A percentile compares a stretch with the other conserved stretches of the same genome.
phyloP scores from a whole-genome alignment of 2,888 invertebrate species.

The Lamproptera curius region DNA sequence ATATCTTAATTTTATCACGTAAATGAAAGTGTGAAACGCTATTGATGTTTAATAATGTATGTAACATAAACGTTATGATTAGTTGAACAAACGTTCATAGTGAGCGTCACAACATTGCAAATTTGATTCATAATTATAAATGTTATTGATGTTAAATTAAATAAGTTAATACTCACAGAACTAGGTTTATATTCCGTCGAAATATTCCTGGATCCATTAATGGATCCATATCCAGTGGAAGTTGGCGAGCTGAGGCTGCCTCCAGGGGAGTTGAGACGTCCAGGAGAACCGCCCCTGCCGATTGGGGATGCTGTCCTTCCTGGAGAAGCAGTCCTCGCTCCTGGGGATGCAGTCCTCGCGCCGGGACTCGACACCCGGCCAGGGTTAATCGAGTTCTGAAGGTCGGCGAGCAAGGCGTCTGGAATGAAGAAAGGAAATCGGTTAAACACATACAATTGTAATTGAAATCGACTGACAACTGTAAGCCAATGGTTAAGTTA shows the following conservation, averaged over 20 bases:
- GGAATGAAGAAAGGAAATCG: too few relatives aligned
- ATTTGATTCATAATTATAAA: too few relatives aligned
- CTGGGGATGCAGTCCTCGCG: constrained; percentile 62
- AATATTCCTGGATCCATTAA: constrained; percentile 82
- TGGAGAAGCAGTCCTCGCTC: constrained; percentile 69
- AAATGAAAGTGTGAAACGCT: too few relatives aligned
- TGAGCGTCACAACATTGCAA: too few relatives aligned
- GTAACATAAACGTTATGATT: too few relatives aligned
- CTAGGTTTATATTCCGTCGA: constrained; percentile 73
- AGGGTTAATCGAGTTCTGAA: constrained; percentile 92
- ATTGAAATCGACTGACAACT: not conserved
- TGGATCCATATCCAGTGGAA: constrained; percentile 87
- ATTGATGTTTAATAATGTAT: too few relatives aligned
- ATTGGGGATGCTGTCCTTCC: constrained; percentile 57
- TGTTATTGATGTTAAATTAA: too few relatives aligned
- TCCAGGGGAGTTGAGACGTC: constrained; percentile 65
- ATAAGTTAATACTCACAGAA: constrained; percentile 81
- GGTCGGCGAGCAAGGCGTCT: constrained; percentile 97
- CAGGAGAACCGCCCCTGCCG: constrained; percentile 71
- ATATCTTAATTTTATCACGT: too few relatives aligned
- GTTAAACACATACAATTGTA: too few relatives aligned
- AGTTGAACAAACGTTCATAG: too few relatives aligned
- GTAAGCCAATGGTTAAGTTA: not conserved
- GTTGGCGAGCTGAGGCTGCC: constrained; percentile 72
- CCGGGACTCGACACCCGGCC: constrained; percentile 77